Base-by-base conservation (phyloP, 2,113 vertebrate genomes). In the Condylura cristata region DNA sequence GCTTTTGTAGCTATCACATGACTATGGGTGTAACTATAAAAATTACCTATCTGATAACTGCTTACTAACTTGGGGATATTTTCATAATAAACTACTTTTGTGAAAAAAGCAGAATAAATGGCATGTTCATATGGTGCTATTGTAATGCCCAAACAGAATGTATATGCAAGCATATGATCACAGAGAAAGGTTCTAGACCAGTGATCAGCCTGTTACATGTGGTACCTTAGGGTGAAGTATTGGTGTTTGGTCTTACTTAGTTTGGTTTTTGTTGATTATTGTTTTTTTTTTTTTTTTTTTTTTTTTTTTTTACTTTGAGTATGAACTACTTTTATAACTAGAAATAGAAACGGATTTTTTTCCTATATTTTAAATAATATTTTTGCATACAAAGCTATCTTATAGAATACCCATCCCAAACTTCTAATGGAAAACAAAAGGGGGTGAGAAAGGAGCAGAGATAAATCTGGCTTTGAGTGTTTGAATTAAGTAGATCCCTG, bases 341-440 rank as follows among this genome's bases (percentile, higher is more conserved):
- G 68, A 90, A 95, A 87, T 20, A 81, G n/a, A 85, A 96, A 76
- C 7, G 16, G 17, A 3, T 88, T 83, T 93, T 89, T 37, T 92
- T 76, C 60, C 41, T 65, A 1, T 78, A 75, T 82, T 85, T 91
- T 60, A 51, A 56, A 96, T 65, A 70, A 46, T 34, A 80, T 56
- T 53, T 91, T 24, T 70, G 0, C 8, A 66, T 84, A 66, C 46
- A 96, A 87, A 83, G 24, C 61, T 58, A 46, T 13, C 34, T 86
- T 58, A 28, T 34, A 22, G 51, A 16, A 32, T 8, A 56, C 18
- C 6, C 48, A 79, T 66, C 37, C 18, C 26, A 9, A 6, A 53
- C 65, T 83, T 37, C 53, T 72, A 37, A 30, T 48, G 24, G 41
- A 26, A 28, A 46, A 60, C 81, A 93, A 28, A 10, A 61, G 22